Evolutionary conservation across 2,797 vertebrate species (phyloP).

Genomic region (Monodelphis domestica): DNA sequence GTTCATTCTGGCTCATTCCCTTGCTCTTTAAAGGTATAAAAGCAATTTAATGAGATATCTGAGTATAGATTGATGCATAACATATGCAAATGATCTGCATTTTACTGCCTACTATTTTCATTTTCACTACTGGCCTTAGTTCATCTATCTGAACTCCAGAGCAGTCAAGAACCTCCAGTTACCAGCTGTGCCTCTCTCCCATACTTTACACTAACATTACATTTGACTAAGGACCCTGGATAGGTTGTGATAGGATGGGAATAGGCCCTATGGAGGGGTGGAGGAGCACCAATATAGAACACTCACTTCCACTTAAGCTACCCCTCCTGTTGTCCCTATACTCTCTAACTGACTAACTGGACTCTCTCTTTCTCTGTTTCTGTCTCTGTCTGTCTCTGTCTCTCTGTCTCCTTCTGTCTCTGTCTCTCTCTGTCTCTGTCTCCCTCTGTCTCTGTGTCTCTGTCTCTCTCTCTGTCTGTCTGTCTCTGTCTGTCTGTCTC

Average conservation of each 20-base stretch:
- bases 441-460: neutral
- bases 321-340: neutral
- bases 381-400: too few species aligned
- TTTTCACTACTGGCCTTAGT: neutral
- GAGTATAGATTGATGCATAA: neutral
- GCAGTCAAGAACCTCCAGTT: neutral
- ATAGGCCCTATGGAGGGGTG: too few species aligned
- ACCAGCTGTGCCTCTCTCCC: neutral
- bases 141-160: neutral
- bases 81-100: neutral
- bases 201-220: neutral
- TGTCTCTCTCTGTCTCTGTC: neutral
- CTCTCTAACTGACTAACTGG: too few species aligned
- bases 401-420: too few species aligned
- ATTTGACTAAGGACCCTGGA: neutral
- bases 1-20: neutral
- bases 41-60: conserved; percentile 18
- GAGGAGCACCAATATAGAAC: neutral
- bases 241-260: neutral
- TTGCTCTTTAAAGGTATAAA: conserved; percentile 29
- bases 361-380: too few species aligned
- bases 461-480: too few species aligned
- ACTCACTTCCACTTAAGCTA: neutral
- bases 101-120: neutral
- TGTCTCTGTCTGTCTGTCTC: too few species aligned